phyloP scores from a whole-genome alignment of 2,113 vertebrate species.

The Chroicocephalus ridibundus region DNA sequence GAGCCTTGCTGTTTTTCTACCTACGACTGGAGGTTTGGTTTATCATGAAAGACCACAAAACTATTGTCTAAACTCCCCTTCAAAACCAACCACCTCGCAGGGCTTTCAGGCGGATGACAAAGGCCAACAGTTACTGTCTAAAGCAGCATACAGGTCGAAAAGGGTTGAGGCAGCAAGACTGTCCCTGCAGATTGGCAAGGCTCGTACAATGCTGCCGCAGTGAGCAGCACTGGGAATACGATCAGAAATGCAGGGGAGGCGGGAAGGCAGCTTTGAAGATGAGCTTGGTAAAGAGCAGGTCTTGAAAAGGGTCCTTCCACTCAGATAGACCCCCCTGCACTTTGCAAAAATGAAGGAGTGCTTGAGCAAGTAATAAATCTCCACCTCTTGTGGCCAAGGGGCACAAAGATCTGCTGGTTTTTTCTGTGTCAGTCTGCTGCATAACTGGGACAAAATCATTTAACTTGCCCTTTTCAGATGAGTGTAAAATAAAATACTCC shows the following conservation, averaged over 20 bases:
- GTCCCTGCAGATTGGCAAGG: background rate
- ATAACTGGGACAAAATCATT: background rate
- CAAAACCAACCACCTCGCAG: background rate
- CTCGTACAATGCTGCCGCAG: background rate
- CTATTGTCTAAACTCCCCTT: background rate
- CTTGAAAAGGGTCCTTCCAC: background rate
- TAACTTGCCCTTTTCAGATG: background rate
- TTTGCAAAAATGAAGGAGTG: background rate
- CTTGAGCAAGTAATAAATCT: background rate
- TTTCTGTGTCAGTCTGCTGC: background rate
- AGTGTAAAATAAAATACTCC: background rate
- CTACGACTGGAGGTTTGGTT: background rate
- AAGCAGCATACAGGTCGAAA: background rate
- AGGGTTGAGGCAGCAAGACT: fast-evolving
- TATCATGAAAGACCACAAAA: background rate
- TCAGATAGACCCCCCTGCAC: background rate
- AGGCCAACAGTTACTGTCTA: background rate
- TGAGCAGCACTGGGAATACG: background rate
- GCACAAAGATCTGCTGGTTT: background rate
- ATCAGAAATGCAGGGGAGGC: background rate
- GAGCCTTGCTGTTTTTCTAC: background rate
- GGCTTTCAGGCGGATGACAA: background rate
- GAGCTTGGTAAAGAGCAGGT: background rate
- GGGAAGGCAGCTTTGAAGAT: background rate
- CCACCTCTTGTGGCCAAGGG: background rate